A percentile compares a stretch with the other conserved stretches of the same genome.
These are phyloP conservation scores for Pterobdella sp. DNA, from an alignment of 2,888 invertebrate species.

Conservation along the genomic window DNA sequence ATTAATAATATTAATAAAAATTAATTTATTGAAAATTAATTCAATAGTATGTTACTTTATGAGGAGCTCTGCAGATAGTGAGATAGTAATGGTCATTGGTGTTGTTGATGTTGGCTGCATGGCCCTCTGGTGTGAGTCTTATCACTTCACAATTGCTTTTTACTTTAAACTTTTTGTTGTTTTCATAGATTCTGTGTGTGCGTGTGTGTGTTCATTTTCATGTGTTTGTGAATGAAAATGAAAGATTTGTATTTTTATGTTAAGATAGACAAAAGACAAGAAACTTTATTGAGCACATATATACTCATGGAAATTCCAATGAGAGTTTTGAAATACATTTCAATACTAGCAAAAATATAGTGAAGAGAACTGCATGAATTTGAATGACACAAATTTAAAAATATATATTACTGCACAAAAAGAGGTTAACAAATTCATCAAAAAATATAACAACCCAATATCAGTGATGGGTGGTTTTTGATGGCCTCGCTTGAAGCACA, in stretches of 20 bases:
- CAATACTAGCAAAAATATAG: no score
- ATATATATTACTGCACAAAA: no score
- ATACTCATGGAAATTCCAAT: no score
- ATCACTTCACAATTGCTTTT: constrained; percentile 15
- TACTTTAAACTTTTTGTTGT: constrained; percentile 2
- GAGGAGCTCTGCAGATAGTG: constrained; percentile 20
- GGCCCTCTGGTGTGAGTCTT: constrained; percentile 22
- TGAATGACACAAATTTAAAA: no score
- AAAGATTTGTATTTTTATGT: not conserved
- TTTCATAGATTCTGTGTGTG: constrained; percentile 13
- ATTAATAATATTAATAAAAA: no score
- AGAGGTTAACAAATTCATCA: no score
- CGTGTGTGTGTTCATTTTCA: constrained; percentile 5
- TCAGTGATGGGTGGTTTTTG: constrained; percentile 28
- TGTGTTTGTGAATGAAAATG: not conserved
- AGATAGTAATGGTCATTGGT: constrained; percentile 22
- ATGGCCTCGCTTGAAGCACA: constrained; percentile 28
- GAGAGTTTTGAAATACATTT: no score
- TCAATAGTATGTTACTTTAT: no score
- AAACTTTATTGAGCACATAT: not conserved
- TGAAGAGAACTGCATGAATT: no score
- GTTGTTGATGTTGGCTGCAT: constrained; percentile 27
- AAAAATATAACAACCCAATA: constrained; percentile 23
- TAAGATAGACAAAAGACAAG: not conserved
- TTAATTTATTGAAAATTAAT: no score